A percentile compares a stretch with the other conserved stretches of the same genome.
phyloP scores from a whole-genome alignment of 1,140 invertebrate species.

The Papilio polyxenes region DNA sequence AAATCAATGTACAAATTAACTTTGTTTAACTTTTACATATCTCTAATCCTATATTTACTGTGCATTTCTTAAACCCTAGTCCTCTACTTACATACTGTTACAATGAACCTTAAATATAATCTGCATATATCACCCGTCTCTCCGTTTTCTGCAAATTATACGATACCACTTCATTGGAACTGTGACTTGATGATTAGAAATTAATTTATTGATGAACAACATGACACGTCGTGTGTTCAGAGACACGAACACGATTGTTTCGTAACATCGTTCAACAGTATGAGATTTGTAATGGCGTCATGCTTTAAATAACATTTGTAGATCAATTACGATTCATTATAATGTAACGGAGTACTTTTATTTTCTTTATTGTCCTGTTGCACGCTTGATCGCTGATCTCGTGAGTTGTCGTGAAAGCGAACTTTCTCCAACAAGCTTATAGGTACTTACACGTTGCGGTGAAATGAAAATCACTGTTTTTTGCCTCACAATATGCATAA shows the following conservation, averaged over 20 bases:
- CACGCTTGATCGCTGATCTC: slow-evolving; percentile 53
- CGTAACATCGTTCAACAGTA: slow-evolving; percentile 13
- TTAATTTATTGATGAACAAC: not conserved
- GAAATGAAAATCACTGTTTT: slow-evolving; percentile 27
- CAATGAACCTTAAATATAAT: not conserved
- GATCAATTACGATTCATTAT: slow-evolving; percentile 27
- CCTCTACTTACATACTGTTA: not conserved
- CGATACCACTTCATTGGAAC: not conserved
- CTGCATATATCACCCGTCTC: not conserved
- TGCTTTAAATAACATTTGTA: slow-evolving; percentile 23
- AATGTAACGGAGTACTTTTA: slow-evolving; percentile 39
- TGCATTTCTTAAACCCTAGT: too few relatives aligned
- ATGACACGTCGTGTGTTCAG: not conserved
- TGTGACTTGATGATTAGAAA: not conserved
- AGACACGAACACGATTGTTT: slow-evolving; percentile 23
- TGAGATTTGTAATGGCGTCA: slow-evolving; percentile 19
- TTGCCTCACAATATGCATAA: slow-evolving; percentile 10
- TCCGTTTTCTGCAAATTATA: not conserved
- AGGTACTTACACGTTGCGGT: slow-evolving; percentile 29
- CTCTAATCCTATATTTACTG: too few relatives aligned
- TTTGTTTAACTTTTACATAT: too few relatives aligned
- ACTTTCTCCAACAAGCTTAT: slow-evolving; percentile 51
- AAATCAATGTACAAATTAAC: too few relatives aligned
- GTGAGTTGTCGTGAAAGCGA: slow-evolving; percentile 55
- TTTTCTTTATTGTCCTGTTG: slow-evolving; percentile 49